phyloP scores from a whole-genome alignment of 2,888 invertebrate genomes.

The Drosophila merina region DNA sequence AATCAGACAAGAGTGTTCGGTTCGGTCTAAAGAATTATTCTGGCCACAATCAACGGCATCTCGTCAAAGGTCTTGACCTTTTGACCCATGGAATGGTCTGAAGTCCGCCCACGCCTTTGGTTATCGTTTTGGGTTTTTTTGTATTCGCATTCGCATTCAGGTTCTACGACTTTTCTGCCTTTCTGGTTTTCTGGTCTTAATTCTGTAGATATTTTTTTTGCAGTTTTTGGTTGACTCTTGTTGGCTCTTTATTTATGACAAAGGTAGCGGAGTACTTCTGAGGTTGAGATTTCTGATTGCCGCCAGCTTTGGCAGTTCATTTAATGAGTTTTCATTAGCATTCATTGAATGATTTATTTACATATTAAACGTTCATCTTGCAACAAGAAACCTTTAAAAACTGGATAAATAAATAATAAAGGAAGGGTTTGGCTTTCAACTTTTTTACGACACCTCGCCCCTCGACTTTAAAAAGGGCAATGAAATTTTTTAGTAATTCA shows the following conservation, averaged over 20 bases:
- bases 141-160: slow-evolving; percentile 11
- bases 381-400: slow-evolving; percentile 14
- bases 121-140: slow-evolving; percentile 5
- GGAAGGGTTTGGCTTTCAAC: slow-evolving; percentile 24
- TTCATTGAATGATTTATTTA: slow-evolving; percentile 39
- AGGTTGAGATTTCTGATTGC: slow-evolving; percentile 33
- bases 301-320: slow-evolving; percentile 47
- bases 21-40: slow-evolving; percentile 35
- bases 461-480: slow-evolving; percentile 12
- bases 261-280: slow-evolving; percentile 14
- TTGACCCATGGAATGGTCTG: slow-evolving; percentile 14
- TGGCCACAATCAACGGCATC: slow-evolving; percentile 25
- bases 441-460: slow-evolving; percentile 21
- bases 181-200: slow-evolving; percentile 2
- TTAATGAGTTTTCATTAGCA: slow-evolving; percentile 58
- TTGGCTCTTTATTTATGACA: slow-evolving; percentile 33
- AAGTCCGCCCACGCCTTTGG: slow-evolving; percentile 31
- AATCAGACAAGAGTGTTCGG: slow-evolving; percentile 27
- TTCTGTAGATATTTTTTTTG: background rate
- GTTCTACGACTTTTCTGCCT: slow-evolving; percentile 2
- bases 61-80: slow-evolving; percentile 42
- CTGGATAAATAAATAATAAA: slow-evolving; percentile 4
- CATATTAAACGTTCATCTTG: slow-evolving; percentile 8
- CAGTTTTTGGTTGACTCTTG: background rate
- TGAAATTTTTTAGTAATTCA: slow-evolving; percentile 18